These are phyloP conservation scores for Ceratosolen fusciceps DNA, from an alignment of 1,140 invertebrate genomes.

Conservation along the genomic window DNA sequence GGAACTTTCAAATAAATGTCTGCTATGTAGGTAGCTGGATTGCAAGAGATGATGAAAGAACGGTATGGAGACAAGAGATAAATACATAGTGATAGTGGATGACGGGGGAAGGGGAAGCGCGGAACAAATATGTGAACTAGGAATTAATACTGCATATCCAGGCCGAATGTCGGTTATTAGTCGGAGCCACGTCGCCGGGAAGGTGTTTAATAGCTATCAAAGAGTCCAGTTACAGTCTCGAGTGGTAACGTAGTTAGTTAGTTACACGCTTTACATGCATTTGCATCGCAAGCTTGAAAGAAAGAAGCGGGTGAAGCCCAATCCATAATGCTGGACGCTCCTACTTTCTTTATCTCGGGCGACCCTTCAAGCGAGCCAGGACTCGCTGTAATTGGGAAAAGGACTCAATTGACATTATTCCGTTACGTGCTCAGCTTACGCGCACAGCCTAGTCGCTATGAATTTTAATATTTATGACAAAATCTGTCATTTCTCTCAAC, in stretches of 20 bases:
- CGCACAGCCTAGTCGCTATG: not conserved
- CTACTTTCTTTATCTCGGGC: slow-evolving; percentile 61
- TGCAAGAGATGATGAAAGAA: not conserved
- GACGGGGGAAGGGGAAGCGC: no score
- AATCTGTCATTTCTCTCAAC: no score
- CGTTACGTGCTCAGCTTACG: not conserved
- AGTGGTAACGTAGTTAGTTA: not conserved
- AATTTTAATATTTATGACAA: no score
- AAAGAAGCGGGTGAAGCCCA: not conserved
- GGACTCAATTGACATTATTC: not conserved
- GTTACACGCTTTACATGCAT: slow-evolving; percentile 60
- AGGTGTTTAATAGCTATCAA: slow-evolving; percentile 69
- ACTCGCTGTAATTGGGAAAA: not conserved
- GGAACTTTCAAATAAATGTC: not conserved
- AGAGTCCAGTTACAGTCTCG: slow-evolving; percentile 60
- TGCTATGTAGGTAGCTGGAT: not conserved
- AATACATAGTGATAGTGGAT: not conserved
- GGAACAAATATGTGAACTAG: not conserved
- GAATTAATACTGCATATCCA: not conserved
- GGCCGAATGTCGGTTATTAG: slow-evolving; percentile 58
- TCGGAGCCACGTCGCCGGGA: slow-evolving; percentile 61
- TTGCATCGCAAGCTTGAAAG: slow-evolving; percentile 58
- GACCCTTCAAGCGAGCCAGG: slow-evolving; percentile 40
- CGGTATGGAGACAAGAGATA: no score
- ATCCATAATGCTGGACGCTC: not conserved